Base-by-base conservation (phyloP, 2,797 vertebrate genomes). In the Cirrhinus mrigala region DNA sequence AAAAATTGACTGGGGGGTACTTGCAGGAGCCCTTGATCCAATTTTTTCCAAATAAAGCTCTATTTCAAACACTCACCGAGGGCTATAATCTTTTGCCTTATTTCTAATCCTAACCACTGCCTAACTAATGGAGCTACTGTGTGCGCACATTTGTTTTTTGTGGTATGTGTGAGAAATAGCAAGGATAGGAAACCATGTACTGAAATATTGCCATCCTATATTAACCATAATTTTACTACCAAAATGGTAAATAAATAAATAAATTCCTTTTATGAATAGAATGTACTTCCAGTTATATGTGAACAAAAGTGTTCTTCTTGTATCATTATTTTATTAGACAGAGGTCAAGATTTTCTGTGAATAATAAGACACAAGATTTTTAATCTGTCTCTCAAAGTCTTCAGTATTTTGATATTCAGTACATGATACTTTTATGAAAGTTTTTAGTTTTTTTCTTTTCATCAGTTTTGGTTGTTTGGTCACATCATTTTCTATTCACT, bases 1-100 rank as follows among this genome's bases (percentile, higher is more conserved):
- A n/a, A n/a, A n/a, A n/a, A n/a, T n/a, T n/a, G n/a, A n/a, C n/a
- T n/a, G n/a, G n/a, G n/a, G n/a, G n/a, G n/a, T n/a, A n/a, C n/a
- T n/a, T n/a, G n/a, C n/a, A n/a, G n/a, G n/a, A n/a, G n/a, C n/a
- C n/a, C n/a, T n/a, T n/a, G n/a, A n/a, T n/a, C n/a, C n/a, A n/a
- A n/a, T n/a, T n/a, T n/a, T n/a, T n/a, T 33, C 92, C 94, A 94
- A 94, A 93, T 94, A 94, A 95, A 95, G 94, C 94, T 93, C 93
- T 93, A 95, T 94, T 94, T 93, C 93, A 95, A 95, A 95, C 93
- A 95, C 94, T 92, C 92, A 92, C 91, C 88, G 93, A 91, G 93
- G 93, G 94, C 93, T 94, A 93, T 94, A 94, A 95, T 95, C 93
- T 94, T 91, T 85, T 91, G 93, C 94, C 93, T 94, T 93, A 94